These are phyloP conservation scores for Pheucticus melanocephalus DNA, from an alignment of 2,113 vertebrate genomes.

Conservation along the genomic window DNA sequence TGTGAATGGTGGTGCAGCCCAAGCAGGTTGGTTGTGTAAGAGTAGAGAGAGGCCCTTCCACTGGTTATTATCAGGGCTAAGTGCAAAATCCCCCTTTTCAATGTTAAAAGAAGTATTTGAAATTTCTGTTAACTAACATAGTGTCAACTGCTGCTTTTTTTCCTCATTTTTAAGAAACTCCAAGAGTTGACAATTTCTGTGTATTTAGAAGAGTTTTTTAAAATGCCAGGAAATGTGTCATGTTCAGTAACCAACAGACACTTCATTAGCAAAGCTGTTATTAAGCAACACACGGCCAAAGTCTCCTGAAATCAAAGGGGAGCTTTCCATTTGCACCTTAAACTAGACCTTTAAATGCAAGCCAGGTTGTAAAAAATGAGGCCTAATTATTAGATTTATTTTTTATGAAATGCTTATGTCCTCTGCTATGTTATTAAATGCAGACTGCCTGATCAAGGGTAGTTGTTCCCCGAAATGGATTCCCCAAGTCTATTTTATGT, in stretches of 20 bases:
- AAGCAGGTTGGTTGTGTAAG: neutral
- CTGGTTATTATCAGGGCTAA: neutral
- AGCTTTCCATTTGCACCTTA: neutral
- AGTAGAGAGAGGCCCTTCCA: neutral
- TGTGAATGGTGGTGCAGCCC: neutral
- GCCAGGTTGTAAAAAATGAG: neutral
- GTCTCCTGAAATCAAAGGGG: neutral
- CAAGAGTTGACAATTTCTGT: neutral
- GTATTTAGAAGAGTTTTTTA: neutral
- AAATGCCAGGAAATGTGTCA: neutral
- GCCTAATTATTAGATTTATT: neutral
- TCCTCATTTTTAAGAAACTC: neutral
- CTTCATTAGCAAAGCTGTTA: neutral
- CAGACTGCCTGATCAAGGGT: neutral
- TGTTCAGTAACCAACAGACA: neutral
- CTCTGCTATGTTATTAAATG: neutral
- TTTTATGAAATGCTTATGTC: neutral
- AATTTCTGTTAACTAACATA: neutral
- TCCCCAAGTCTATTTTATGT: neutral
- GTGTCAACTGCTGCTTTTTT: neutral
- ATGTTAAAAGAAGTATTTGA: neutral
- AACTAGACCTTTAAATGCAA: neutral
- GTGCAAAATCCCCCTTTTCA: neutral
- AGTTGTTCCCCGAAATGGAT: neutral
- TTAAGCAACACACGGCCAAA: neutral